A percentile compares a stretch with the other conserved stretches of the same genome.
Evolutionary conservation across 2,797 vertebrate genomes (phyloP).

Genomic region (Australoheros facetus): DNA sequence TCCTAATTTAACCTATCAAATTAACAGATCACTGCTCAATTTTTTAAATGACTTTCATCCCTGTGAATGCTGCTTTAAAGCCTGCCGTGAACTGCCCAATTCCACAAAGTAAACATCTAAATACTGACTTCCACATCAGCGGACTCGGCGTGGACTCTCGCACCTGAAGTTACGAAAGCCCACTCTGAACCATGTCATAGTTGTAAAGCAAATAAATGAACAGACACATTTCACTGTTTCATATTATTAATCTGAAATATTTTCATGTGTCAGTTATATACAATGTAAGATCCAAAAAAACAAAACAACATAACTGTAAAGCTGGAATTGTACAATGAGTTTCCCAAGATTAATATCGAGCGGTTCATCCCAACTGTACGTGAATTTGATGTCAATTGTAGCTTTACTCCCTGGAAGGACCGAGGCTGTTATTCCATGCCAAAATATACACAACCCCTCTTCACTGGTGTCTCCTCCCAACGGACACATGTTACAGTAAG

Average conservation of each 20-base stretch:
- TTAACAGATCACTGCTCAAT: background rate
- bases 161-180: background rate
- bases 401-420: conserved; percentile 39
- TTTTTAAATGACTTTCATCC: too few species aligned
- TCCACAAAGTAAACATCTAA: conserved; percentile 21
- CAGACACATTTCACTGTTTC: conserved; percentile 42
- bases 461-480: conserved; percentile 37
- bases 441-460: conserved; percentile 49
- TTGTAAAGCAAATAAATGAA: conserved; percentile 36
- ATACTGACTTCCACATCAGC: conserved; percentile 5
- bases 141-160: background rate
- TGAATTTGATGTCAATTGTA: conserved; percentile 35
- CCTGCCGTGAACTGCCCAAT: background rate
- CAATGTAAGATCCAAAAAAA: conserved; percentile 46
- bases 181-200: background rate
- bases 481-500: conserved; percentile 61
- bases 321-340: conserved; percentile 58
- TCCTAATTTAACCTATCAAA: background rate
- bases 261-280: conserved; percentile 67
- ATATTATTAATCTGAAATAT: conserved; percentile 66
- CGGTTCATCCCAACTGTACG: conserved; percentile 49
- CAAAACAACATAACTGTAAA: conserved; percentile 49
- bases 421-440: conserved; percentile 24
- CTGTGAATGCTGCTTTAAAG: background rate
- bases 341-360: conserved; percentile 38